Evolutionary conservation across 1,140 invertebrate species (phyloP).

Genomic region (Apis dorsata): DNA sequence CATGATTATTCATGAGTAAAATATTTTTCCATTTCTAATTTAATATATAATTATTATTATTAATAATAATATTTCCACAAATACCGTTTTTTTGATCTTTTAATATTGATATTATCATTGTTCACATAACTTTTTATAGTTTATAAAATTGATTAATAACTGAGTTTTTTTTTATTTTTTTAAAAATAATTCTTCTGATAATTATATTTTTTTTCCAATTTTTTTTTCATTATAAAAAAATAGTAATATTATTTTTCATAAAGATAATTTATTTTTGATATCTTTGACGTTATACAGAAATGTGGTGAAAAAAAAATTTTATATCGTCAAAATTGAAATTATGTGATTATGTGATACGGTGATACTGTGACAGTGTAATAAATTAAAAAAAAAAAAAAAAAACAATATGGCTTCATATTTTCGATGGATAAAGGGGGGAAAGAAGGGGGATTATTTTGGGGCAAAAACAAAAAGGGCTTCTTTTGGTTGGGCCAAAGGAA

Average conservation of each 20-base stretch:
- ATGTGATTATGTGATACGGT: constrained; percentile 19
- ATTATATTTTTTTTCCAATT: too few species aligned
- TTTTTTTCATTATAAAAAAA: too few species aligned
- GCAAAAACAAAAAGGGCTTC: constrained; percentile 87
- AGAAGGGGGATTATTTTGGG: constrained; percentile 82
- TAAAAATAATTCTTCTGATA: too few species aligned
- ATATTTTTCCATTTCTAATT: background rate
- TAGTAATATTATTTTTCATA: background rate
- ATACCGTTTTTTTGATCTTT: background rate
- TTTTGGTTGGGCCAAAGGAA: too few species aligned
- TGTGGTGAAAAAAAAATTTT: background rate
- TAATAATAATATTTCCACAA: too few species aligned
- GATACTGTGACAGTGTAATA: constrained; percentile 2
- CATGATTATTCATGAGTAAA: background rate
- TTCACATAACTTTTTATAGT: background rate
- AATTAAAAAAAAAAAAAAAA: constrained; percentile 25
- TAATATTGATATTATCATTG: background rate
- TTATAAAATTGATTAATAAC: background rate
- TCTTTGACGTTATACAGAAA: background rate
- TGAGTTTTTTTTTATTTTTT: background rate
- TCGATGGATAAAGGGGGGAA: constrained; percentile 86
- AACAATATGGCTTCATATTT: constrained; percentile 85
- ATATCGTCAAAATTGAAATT: background rate
- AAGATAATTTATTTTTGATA: background rate
- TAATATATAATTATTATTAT: too few species aligned